Conservation (phyloP, 1,140 invertebrate genomes). For the Apis florea region DNA sequence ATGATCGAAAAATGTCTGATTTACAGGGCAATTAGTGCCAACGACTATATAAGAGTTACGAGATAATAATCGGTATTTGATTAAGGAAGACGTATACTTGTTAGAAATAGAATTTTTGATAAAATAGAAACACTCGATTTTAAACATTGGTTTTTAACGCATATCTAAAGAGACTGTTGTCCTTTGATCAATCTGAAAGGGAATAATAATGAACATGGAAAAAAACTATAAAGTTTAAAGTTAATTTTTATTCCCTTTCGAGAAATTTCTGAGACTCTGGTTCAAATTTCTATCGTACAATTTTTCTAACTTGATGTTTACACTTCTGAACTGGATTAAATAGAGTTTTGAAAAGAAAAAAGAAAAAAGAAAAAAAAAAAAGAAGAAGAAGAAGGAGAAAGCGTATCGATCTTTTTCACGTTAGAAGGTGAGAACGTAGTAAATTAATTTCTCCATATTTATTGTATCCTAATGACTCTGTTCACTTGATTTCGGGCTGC, state of each 20-base stretch:
- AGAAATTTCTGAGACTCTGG: slow-evolving; percentile 10
- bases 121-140: background rate
- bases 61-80: slow-evolving; percentile 6
- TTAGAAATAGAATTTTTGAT: background rate
- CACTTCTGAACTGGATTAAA: background rate
- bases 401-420: background rate
- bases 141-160: slow-evolving; percentile 16
- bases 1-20: slow-evolving; percentile 27
- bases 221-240: background rate
- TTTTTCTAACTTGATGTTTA: slow-evolving; percentile 26
- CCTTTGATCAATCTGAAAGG: background rate
- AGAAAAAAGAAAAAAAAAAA: too few species aligned
- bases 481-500: background rate
- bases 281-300: slow-evolving; percentile 22
- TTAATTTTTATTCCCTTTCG: background rate
- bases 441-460: background rate
- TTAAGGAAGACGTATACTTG: background rate
- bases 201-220: background rate
- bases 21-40: slow-evolving; percentile 29
- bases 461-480: background rate
- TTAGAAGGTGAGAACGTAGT: background rate
- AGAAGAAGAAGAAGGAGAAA: background rate
- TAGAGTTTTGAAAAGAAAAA: background rate
- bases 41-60: background rate
- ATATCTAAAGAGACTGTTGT: slow-evolving; percentile 29